These are phyloP conservation scores for Helarctos malayanus DNA, from an alignment of 2,797 vertebrate genomes.

Conservation along the genomic window DNA sequence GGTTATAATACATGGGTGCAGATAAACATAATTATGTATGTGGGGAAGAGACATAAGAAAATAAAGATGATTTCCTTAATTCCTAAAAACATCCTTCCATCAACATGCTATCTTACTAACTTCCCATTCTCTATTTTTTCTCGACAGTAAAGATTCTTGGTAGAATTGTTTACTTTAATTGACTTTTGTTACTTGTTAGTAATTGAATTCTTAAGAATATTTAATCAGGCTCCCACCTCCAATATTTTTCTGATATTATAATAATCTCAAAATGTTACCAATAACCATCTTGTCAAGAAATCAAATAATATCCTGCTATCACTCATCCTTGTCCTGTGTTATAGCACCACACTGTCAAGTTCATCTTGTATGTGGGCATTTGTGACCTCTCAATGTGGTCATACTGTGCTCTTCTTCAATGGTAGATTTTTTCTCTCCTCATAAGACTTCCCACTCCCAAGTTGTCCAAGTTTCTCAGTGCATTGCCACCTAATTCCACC, in stretches of 20 bases:
- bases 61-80: background rate
- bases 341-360: background rate
- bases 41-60: background rate
- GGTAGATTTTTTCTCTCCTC: background rate
- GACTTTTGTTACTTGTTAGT: background rate
- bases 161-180: background rate
- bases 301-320: background rate
- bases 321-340: background rate
- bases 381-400: background rate
- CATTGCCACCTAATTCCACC: background rate
- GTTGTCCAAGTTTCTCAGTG: background rate
- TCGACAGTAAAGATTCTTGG: background rate
- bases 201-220: background rate
- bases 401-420: background rate
- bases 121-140: background rate
- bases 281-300: background rate
- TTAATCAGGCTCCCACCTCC: background rate
- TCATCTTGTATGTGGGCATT: background rate
- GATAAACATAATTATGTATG: background rate
- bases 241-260: background rate
- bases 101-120: background rate
- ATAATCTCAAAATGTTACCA: background rate
- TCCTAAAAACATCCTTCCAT: background rate
- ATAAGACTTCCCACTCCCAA: background rate
- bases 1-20: background rate